Evolutionary conservation across 2,888 invertebrate species (phyloP), one percentile per base, ranked within the genome.

Genomic region (Nymphalis c-album): DNA sequence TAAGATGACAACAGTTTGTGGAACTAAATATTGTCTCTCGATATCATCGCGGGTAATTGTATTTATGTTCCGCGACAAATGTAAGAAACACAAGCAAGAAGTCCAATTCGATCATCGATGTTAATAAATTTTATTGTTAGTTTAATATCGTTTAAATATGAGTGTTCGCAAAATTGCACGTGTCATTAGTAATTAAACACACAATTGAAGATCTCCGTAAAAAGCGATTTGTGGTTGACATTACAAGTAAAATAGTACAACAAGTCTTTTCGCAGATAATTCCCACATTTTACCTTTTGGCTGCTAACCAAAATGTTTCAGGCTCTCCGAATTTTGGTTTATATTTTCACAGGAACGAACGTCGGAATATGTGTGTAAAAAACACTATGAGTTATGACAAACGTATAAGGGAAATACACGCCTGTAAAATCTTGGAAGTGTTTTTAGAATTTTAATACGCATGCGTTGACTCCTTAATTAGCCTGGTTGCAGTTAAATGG

Each of bases 201-300:
- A 10, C 13, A 13, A 13, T 40, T 40, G 13, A 40, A 40, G 4
- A 35, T 18, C 57, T 35, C 53, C 17, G 10, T 16, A 40, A 8
- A 57, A 35, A 59, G 51, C 45, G 55, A 55, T 18, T 31, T 47
- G 20, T 16, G 16, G 8, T 18, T 20, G 63, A 66, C 40, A 55
- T 57, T 45, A 20, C 46, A 61, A 53, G 48, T 63, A 46, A 65
- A 64, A 64, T 68, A 62, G 46, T 55, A 66, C 40, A 5, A n/a
- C 20, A 55, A 18, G 53, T 58, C 60, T 46, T 18, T 68, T 65
- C 57, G 45, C 55, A 60, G 63, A 58, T 58, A 60, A 60, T 57
- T 70, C 57, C 22, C 64, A 65, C 63, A 70, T 70, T 68, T 68
- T 58, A 63, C 51, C 40, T 65, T 55, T 68, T 70, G 68, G 70